phyloP scores from a whole-genome alignment of 2,888 invertebrate genomes.

The Abscondita cerata region DNA sequence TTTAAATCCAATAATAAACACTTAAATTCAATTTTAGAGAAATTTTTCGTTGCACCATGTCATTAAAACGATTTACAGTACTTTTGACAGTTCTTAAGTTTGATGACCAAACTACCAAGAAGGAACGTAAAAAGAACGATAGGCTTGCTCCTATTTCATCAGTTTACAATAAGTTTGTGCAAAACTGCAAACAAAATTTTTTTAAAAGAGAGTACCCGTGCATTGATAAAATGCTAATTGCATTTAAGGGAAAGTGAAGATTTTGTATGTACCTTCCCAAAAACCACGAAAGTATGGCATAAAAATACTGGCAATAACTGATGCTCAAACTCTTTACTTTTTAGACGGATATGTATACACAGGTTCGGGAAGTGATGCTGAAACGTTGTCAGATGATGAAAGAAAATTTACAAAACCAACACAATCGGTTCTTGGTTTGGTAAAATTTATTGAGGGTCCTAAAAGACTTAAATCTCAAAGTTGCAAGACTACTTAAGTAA shows the following conservation, averaged over 20 bases:
- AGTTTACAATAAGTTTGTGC: not conserved
- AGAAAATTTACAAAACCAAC: too few species aligned
- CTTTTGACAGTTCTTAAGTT: not conserved
- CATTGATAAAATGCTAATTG: conserved; percentile 14
- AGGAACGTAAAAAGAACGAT: not conserved
- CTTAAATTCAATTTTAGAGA: too few species aligned
- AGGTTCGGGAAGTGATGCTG: too few species aligned
- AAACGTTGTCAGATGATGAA: too few species aligned
- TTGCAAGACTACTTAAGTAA: too few species aligned
- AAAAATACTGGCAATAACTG: too few species aligned
- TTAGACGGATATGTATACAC: too few species aligned
- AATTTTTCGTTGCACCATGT: not conserved
- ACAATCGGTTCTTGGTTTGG: too few species aligned
- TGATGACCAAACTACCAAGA: not conserved
- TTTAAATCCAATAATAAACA: too few species aligned
- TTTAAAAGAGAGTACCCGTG: not conserved
- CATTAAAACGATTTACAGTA: not conserved
- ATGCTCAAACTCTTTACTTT: too few species aligned
- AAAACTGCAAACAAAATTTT: not conserved
- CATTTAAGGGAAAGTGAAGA: conserved; percentile 15
- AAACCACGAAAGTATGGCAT: not conserved
- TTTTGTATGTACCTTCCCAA: not conserved
- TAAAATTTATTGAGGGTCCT: too few species aligned
- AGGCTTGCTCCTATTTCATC: not conserved
- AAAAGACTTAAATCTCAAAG: too few species aligned